Percentiles rank a stretch among this genome's conserved stretches.
These are phyloP conservation scores for Euproctis similis DNA, from an alignment of 2,888 invertebrate species.

Conservation along the genomic window DNA sequence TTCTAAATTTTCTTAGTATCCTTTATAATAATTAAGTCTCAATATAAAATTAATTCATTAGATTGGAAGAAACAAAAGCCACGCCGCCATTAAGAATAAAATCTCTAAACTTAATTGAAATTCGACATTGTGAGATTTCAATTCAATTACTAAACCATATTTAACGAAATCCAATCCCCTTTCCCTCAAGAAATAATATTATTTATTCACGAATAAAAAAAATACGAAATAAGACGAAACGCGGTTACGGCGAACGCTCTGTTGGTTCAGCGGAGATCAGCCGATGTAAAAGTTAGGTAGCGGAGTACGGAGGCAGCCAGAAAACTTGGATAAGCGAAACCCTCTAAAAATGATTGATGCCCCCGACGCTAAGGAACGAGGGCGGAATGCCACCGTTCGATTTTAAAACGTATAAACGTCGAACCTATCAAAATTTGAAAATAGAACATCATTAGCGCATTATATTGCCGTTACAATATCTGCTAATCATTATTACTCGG, in stretches of 20 bases:
- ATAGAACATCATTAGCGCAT: constrained; percentile 71
- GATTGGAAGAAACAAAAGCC: constrained; percentile 61
- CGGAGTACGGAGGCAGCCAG: constrained; percentile 62
- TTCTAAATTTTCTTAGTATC: too few species aligned
- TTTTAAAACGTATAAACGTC: constrained; percentile 75
- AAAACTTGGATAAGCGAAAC: constrained; percentile 75
- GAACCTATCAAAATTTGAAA: constrained; percentile 62
- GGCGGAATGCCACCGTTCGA: constrained; percentile 44
- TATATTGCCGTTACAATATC: constrained; percentile 45
- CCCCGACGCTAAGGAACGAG: constrained; percentile 42
- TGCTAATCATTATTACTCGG: constrained; percentile 54
- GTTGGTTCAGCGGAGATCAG: constrained; percentile 73
- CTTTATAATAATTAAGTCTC: constrained; percentile 26
- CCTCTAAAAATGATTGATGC: constrained; percentile 77
- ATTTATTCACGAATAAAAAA: constrained; percentile 76
- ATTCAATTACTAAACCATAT: constrained; percentile 77
- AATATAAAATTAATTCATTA: constrained; percentile 60
- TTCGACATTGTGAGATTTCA: constrained; percentile 76
- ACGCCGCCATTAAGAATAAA: constrained; percentile 61
- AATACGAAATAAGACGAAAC: constrained; percentile 75
- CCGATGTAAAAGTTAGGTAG: constrained; percentile 68
- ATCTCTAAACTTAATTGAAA: constrained; percentile 72
- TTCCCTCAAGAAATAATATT: constrained; percentile 73
- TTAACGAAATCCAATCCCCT: constrained; percentile 76
- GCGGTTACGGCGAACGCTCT: constrained; percentile 63